These are phyloP conservation scores for Oncorhynchus kisutch DNA, from an alignment of 2,113 vertebrate species.

Conservation along the genomic window DNA sequence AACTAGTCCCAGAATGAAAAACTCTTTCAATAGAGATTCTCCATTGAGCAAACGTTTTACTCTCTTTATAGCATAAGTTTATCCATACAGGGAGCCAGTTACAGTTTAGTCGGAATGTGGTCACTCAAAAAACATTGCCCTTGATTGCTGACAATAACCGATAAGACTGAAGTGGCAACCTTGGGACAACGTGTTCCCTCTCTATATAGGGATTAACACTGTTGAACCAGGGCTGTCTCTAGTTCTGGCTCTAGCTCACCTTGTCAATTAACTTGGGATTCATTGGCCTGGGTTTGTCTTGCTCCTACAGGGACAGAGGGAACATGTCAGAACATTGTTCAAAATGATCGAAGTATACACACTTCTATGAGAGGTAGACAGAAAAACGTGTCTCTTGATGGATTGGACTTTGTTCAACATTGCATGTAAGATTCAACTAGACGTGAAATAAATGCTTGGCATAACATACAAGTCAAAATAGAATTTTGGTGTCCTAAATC, in stretches of 20 bases:
- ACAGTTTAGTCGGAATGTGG: slow-evolving; percentile 64
- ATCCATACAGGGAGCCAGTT: neutral
- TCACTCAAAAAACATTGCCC: slow-evolving; percentile 55
- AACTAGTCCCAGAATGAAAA: too few relatives aligned
- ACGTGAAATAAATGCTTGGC: neutral
- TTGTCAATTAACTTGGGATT: slow-evolving; percentile 66
- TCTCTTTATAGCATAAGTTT: neutral
- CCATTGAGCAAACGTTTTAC: too few relatives aligned
- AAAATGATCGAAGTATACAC: neutral
- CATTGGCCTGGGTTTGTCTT: slow-evolving; percentile 39
- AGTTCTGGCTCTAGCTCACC: slow-evolving; percentile 59
- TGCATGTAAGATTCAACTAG: neutral
- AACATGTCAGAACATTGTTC: slow-evolving; percentile 20
- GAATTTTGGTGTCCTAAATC: neutral
- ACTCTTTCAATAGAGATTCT: too few relatives aligned
- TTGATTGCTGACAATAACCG: slow-evolving; percentile 54
- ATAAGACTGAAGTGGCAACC: slow-evolving; percentile 40
- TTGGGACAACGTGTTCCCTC: neutral
- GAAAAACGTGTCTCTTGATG: neutral
- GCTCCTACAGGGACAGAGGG: slow-evolving; percentile 44
- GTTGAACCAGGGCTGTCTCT: slow-evolving; percentile 19
- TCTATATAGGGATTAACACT: slow-evolving; percentile 46
- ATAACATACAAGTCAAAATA: neutral
- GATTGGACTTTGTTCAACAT: neutral
- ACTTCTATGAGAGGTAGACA: neutral